Evolutionary conservation across 1,140 invertebrate genomes (phyloP).

Genomic region (Nomia melanderi): DNA sequence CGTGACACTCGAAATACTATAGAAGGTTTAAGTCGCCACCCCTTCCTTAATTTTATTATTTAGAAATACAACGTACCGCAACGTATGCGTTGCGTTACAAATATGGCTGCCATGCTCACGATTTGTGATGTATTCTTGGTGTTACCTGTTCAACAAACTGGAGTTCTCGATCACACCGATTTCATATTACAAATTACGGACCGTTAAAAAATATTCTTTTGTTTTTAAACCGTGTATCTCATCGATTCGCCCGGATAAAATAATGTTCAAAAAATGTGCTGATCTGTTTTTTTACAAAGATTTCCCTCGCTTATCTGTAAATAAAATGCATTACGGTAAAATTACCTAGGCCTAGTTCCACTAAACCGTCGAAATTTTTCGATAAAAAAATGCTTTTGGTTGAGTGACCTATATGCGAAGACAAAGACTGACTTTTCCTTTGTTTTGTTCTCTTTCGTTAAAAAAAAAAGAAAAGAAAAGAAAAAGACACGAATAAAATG

Average conservation of each 20-base stretch:
- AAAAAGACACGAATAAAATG: conserved; percentile 38
- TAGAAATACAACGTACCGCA: conserved; percentile 50
- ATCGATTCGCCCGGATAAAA: conserved; percentile 14
- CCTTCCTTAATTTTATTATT: conserved; percentile 46
- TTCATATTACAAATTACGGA: background rate
- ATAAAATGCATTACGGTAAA: conserved; percentile 28
- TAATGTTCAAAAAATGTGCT: conserved; percentile 24
- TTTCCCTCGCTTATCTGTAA: conserved; percentile 16
- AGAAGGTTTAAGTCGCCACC: conserved; percentile 60
- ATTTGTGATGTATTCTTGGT: conserved; percentile 66
- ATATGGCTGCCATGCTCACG: conserved; percentile 69
- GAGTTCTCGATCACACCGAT: conserved; percentile 24
- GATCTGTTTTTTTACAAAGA: conserved; percentile 23
- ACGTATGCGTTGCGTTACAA: conserved; percentile 47
- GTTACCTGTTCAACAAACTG: conserved; percentile 39
- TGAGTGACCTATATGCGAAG: conserved; percentile 43
- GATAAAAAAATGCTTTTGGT: conserved; percentile 29
- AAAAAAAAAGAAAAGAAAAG: conserved; percentile 31
- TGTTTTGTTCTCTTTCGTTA: background rate
- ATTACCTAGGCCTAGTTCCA: conserved; percentile 54
- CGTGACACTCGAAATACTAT: conserved; percentile 65
- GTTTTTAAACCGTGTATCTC: background rate
- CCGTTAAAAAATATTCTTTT: background rate
- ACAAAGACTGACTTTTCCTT: conserved; percentile 12
- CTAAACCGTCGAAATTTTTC: conserved; percentile 40